These are phyloP conservation scores for Bothrops jararaca DNA, from an alignment of 2,113 vertebrate species.

Conservation along the genomic window DNA sequence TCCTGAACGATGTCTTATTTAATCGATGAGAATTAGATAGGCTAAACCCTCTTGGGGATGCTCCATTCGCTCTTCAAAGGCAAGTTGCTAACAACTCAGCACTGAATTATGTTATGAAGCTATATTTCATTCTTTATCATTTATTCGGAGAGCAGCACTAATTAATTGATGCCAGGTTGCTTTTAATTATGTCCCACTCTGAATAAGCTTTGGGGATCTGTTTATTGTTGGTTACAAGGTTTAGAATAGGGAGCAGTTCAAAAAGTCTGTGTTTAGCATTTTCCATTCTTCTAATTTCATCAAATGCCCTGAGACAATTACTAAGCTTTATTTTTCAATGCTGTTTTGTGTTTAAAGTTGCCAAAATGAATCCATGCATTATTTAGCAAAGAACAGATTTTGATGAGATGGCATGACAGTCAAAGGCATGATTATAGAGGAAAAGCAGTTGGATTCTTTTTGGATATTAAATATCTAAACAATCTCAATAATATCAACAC, in stretches of 20 bases:
- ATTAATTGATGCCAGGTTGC: slow-evolving; percentile 13
- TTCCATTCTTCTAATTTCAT: neutral
- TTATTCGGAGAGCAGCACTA: slow-evolving; percentile 35
- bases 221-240: slow-evolving; percentile 12
- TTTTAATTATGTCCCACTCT: slow-evolving; percentile 39
- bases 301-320: slow-evolving; percentile 3
- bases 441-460: neutral
- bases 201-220: slow-evolving; percentile 1
- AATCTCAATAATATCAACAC: neutral
- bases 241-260: neutral
- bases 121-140: slow-evolving; percentile 30
- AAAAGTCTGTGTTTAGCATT: slow-evolving; percentile 9
- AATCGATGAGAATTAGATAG: slow-evolving; percentile 10
- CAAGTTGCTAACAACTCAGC: slow-evolving; percentile 7
- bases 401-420: neutral
- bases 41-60: slow-evolving; percentile 1
- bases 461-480: neutral
- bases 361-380: neutral
- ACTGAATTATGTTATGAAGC: slow-evolving; percentile 9
- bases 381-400: neutral
- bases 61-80: slow-evolving; percentile 26
- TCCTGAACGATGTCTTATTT: slow-evolving; percentile 24
- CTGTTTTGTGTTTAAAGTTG: neutral
- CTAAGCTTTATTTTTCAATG: neutral
- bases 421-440: neutral